These are phyloP conservation scores for Megamerina dolium DNA, from an alignment of 2,888 invertebrate species.

Conservation along the genomic window DNA sequence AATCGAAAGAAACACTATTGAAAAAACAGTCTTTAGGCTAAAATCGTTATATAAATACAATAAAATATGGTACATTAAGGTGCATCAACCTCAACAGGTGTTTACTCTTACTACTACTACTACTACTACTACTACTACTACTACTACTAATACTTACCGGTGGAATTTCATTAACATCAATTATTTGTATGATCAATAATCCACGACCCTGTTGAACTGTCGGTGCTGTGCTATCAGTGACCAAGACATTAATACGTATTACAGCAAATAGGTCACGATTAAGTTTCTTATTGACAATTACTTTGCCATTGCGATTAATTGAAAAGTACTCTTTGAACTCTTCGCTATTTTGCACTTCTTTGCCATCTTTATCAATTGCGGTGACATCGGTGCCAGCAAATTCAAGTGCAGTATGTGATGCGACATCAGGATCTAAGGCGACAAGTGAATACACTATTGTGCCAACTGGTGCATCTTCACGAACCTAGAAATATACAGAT, in stretches of 20 bases:
- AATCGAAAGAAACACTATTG: no score
- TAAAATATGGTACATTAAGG: no score
- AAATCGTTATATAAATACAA: no score
- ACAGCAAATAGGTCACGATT: slow-evolving; percentile 47
- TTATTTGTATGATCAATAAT: slow-evolving; percentile 60
- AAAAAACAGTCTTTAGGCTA: no score
- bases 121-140: no score
- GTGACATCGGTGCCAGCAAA: slow-evolving; percentile 63
- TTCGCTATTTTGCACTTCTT: slow-evolving; percentile 56
- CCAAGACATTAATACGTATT: slow-evolving; percentile 71
- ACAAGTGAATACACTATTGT: slow-evolving; percentile 64
- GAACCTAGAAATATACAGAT: slow-evolving; percentile 50
- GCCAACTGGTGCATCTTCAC: slow-evolving; percentile 71
- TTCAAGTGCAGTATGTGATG: slow-evolving; percentile 61
- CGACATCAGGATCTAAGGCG: slow-evolving; percentile 76
- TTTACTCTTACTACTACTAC: no score
- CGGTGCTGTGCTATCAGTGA: slow-evolving; percentile 72
- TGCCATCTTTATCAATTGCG: slow-evolving; percentile 78
- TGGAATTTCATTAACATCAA: slow-evolving; percentile 65
- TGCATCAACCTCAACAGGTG: no score
- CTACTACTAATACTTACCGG: slow-evolving; percentile 51
- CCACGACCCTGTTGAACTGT: slow-evolving; percentile 70
- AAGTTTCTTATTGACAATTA: slow-evolving; percentile 43
- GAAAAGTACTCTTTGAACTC: slow-evolving; percentile 60
- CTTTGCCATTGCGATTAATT: slow-evolving; percentile 56